phyloP scores from a whole-genome alignment of 2,113 vertebrate genomes.

The Notarius quadriscutis region DNA sequence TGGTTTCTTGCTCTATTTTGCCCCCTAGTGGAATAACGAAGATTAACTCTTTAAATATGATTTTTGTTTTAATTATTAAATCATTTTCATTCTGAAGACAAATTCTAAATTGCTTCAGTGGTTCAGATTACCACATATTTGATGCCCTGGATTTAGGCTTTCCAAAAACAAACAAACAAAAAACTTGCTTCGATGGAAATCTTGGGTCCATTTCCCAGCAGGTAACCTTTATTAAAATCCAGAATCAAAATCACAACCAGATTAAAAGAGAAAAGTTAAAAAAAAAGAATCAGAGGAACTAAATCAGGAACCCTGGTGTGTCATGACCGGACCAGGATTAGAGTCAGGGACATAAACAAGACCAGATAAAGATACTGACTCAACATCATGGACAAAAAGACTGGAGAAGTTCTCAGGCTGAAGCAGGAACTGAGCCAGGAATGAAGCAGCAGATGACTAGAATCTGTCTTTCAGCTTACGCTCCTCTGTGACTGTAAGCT shows the following conservation, averaged over 20 bases:
- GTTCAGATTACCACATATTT: background rate
- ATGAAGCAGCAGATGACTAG: background rate
- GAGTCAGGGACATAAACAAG: background rate
- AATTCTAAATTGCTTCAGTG: background rate
- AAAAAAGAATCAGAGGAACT: background rate
- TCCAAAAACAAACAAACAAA: no score
- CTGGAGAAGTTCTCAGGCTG: background rate
- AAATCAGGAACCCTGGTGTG: background rate
- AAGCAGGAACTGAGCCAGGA: background rate
- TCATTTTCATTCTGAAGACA: background rate
- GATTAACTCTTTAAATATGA: background rate
- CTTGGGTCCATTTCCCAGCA: no score
- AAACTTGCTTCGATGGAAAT: no score
- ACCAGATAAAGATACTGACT: background rate
- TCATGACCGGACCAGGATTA: background rate
- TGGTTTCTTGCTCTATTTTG: background rate
- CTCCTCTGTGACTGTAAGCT: background rate
- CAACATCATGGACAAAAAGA: background rate
- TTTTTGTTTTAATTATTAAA: background rate
- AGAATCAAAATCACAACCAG: background rate
- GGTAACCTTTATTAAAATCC: background rate
- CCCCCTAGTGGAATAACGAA: background rate
- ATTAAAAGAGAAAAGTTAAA: background rate
- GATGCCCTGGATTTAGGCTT: background rate
- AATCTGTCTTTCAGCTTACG: background rate